Evolutionary conservation across 2,113 vertebrate species (phyloP).

Genomic region (Merops nubicus): DNA sequence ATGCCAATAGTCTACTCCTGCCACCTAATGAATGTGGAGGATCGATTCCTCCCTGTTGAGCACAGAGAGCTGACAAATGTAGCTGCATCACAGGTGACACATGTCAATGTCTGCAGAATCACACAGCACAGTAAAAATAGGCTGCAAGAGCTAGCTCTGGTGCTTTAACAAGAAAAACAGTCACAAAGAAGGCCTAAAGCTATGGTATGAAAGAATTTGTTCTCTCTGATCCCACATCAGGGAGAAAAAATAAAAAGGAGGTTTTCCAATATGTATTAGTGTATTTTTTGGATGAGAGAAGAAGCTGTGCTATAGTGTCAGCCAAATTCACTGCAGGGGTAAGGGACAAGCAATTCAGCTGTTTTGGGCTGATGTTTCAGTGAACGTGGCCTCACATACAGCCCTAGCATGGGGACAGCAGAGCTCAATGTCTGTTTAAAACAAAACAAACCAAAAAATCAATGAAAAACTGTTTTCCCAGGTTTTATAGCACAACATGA

Average conservation of each 20-base stretch:
- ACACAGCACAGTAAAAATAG: constrained; percentile 62
- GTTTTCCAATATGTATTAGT: constrained; percentile 61
- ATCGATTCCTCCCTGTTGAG: constrained; percentile 68
- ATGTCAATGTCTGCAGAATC: constrained; percentile 69
- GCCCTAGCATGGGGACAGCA: background rate
- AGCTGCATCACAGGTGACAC: constrained; percentile 67
- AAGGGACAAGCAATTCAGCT: background rate
- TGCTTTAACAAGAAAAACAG: constrained; percentile 67
- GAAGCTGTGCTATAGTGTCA: constrained; percentile 47
- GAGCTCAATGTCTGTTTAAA: background rate
- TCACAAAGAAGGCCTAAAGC: constrained; percentile 69
- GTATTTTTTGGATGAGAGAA: constrained; percentile 42
- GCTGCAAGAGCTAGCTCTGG: constrained; percentile 38
- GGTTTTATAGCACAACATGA: background rate
- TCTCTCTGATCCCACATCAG: constrained; percentile 58
- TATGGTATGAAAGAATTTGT: constrained; percentile 58
- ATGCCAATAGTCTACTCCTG: constrained; percentile 67
- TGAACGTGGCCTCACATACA: background rate
- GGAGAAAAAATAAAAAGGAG: constrained; percentile 50
- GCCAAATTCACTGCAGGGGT: constrained; percentile 21
- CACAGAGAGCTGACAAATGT: constrained; percentile 56
- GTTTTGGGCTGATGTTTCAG: background rate
- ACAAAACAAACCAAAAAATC: background rate
- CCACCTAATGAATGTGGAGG: constrained; percentile 62
- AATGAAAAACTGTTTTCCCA: background rate